These are phyloP conservation scores for Rutilus rutilus DNA, from an alignment of 2,113 vertebrate genomes.

Conservation along the genomic window DNA sequence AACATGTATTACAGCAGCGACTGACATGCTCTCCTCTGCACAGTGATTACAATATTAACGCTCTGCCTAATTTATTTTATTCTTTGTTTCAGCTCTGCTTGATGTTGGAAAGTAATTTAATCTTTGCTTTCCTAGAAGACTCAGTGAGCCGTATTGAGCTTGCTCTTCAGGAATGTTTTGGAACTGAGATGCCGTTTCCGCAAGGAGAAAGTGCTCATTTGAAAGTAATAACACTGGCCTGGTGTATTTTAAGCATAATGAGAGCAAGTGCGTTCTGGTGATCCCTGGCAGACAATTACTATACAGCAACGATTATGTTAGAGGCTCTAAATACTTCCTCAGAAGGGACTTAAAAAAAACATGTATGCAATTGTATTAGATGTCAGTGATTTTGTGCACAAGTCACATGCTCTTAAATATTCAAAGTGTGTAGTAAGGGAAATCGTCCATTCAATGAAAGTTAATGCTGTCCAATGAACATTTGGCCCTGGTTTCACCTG, in stretches of 20 bases:
- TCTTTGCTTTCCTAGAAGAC: background rate
- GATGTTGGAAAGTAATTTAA: background rate
- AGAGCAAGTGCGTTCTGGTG: background rate
- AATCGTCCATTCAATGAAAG: background rate
- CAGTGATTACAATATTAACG: background rate
- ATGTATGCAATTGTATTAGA: background rate
- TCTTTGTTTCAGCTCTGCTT: background rate
- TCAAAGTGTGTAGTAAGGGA: background rate
- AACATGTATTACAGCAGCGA: slow-evolving; percentile 28
- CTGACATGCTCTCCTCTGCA: background rate
- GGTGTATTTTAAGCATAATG: slow-evolving; percentile 4
- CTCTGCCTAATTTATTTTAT: background rate
- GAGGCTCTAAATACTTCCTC: background rate
- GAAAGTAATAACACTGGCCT: background rate
- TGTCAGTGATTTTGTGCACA: background rate
- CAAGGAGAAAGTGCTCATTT: background rate
- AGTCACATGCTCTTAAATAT: background rate
- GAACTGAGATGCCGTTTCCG: background rate
- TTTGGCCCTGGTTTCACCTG: no score
- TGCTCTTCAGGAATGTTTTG: background rate
- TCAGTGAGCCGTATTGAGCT: background rate
- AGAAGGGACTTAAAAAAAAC: background rate
- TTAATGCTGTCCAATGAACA: background rate
- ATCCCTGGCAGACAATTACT: slow-evolving; percentile 1
- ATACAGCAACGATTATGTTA: background rate